Conservation (phyloP, 2,888 invertebrate genomes). For the Eupithecia pulchellata region DNA sequence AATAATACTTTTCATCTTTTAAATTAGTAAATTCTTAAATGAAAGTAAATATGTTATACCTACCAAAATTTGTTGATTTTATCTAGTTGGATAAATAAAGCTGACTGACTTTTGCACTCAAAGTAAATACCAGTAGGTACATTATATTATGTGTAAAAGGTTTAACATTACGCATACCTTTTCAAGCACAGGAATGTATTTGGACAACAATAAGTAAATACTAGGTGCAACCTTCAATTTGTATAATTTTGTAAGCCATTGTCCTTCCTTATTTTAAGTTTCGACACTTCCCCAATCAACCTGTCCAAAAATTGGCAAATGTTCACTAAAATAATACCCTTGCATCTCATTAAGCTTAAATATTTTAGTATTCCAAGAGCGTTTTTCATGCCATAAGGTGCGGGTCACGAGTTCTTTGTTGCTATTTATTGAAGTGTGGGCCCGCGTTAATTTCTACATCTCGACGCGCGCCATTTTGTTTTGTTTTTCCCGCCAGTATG, state of each 20-base stretch:
- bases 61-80: too few species aligned
- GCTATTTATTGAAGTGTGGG: slow-evolving; percentile 49
- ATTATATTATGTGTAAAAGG: too few species aligned
- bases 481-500: slow-evolving; percentile 33
- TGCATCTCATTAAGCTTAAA: slow-evolving; percentile 30
- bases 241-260: slow-evolving; percentile 10
- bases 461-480: slow-evolving; percentile 38
- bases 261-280: slow-evolving; percentile 5
- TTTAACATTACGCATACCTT: too few species aligned
- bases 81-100: too few species aligned
- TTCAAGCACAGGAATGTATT: background rate
- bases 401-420: slow-evolving; percentile 61
- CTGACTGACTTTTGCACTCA: too few species aligned
- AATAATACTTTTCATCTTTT: too few species aligned
- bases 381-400: slow-evolving; percentile 61
- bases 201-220: background rate
- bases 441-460: slow-evolving; percentile 57
- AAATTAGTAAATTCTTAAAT: too few species aligned
- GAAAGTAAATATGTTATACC: too few species aligned
- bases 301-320: slow-evolving; percentile 20
- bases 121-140: too few species aligned
- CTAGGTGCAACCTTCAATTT: background rate
- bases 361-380: slow-evolving; percentile 34
- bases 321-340: slow-evolving; percentile 19
- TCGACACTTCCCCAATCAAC: slow-evolving; percentile 20